These are phyloP conservation scores for Poeciliopsis infans DNA, from an alignment of 2,797 vertebrate species.

Conservation along the genomic window DNA sequence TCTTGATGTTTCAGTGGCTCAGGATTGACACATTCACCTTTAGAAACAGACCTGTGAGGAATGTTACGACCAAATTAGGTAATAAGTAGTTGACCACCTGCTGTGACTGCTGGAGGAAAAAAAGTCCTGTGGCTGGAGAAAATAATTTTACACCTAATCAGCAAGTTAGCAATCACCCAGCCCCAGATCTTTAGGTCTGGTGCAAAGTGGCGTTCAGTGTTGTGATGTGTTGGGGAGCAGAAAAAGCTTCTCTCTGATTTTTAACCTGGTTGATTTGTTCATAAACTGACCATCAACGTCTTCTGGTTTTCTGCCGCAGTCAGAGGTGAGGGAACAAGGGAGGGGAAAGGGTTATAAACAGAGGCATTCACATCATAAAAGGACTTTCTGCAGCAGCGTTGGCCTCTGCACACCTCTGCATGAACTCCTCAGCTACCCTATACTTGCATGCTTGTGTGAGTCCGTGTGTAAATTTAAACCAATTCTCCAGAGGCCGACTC, in stretches of 20 bases:
- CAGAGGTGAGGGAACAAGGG: constrained; percentile 19
- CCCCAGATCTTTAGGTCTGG: constrained; percentile 1
- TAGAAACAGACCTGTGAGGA: background rate
- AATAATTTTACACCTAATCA: constrained; percentile 30
- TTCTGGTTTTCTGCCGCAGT: constrained; percentile 19
- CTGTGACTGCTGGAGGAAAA: background rate
- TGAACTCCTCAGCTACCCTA: constrained; percentile 27
- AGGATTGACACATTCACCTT: background rate
- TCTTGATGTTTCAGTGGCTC: background rate
- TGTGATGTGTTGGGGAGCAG: background rate
- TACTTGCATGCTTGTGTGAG: constrained; percentile 21
- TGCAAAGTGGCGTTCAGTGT: background rate
- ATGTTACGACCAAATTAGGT: constrained; percentile 1
- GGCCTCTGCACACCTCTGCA: constrained; percentile 17
- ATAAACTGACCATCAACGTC: constrained; percentile 39
- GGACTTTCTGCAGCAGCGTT: constrained; percentile 16
- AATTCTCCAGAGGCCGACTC: constrained; percentile 50
- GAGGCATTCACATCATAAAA: constrained; percentile 46
- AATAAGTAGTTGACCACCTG: constrained; percentile 1
- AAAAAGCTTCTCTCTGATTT: constrained; percentile 41
- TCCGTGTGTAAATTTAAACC: constrained; percentile 53
- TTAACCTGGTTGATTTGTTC: constrained; percentile 20
- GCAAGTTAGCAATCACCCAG: constrained; percentile 36
- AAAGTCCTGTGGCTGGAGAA: constrained; percentile 19
- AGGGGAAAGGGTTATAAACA: constrained; percentile 26